These are phyloP conservation scores for Deilephila porcellus DNA, from an alignment of 2,888 invertebrate genomes.

Conservation along the genomic window DNA sequence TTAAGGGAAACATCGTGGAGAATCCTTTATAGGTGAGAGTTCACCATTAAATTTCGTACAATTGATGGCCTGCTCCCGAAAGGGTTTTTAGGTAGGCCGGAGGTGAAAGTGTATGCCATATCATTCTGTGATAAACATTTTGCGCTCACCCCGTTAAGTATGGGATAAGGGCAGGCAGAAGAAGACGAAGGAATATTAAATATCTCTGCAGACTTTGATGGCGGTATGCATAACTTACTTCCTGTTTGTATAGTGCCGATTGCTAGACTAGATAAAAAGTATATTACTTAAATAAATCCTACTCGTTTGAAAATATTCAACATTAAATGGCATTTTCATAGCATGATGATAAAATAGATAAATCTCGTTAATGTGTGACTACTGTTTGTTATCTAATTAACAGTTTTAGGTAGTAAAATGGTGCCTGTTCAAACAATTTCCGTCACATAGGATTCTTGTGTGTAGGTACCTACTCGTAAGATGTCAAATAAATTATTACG, in stretches of 20 bases:
- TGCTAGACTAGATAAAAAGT: background rate
- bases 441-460: background rate
- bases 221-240: background rate
- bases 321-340: background rate
- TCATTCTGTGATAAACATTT: no score
- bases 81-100: no score
- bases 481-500: constrained; percentile 26
- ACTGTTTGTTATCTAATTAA: background rate
- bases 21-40: no score
- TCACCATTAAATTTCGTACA: no score
- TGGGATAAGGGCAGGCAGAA: no score
- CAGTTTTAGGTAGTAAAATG: background rate
- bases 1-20: no score
- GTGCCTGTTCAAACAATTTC: background rate
- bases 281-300: background rate
- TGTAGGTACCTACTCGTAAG: no score
- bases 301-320: background rate
- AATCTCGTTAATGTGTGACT: background rate
- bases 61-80: no score
- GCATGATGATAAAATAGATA: background rate
- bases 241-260: background rate
- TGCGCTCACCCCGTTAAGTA: no score
- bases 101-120: no score
- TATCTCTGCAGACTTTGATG: background rate
- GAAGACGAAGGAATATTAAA: no score